Evolutionary conservation across 2,797 vertebrate species (phyloP).

Genomic region (Coregonus sp.): DNA sequence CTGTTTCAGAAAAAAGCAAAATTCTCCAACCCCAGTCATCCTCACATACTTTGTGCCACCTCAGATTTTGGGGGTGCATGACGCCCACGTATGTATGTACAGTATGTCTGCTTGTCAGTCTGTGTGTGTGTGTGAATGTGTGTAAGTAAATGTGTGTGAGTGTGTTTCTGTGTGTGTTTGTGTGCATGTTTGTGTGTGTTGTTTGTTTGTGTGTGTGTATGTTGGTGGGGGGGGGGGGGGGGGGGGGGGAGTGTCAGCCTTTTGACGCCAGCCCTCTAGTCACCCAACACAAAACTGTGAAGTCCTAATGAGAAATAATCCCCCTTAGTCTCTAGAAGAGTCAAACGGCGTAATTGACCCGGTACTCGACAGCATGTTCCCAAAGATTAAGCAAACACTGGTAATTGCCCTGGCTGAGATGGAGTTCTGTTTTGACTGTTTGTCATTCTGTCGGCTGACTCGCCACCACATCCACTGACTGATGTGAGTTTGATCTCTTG

Average conservation of each 20-base stretch:
- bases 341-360: conserved; percentile 61
- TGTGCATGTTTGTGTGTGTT: too few relatives aligned
- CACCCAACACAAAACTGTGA: conserved; percentile 59
- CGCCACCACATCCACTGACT: conserved; percentile 41
- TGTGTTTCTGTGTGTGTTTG: too few relatives aligned
- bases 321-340: conserved; percentile 50
- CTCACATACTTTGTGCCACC: too few relatives aligned
- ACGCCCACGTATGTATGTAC: too few relatives aligned
- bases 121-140: not conserved
- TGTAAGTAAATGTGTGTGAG: too few relatives aligned
- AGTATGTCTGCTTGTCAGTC: too few relatives aligned
- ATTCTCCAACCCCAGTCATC: too few relatives aligned
- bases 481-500: conserved; percentile 62
- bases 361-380: conserved; percentile 62
- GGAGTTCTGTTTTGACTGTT: conserved; percentile 74
- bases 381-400: conserved; percentile 70
- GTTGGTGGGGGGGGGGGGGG: too few relatives aligned
- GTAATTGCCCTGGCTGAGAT: conserved; percentile 70
- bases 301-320: conserved; percentile 70
- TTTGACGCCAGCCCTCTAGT: conserved; percentile 15
- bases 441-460: conserved; percentile 47
- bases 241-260: not conserved
- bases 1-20: too few relatives aligned
- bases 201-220: too few relatives aligned
- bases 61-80: too few relatives aligned